Base-by-base conservation (phyloP, 2,113 vertebrate genomes). In the Takifugu flavidus region DNA sequence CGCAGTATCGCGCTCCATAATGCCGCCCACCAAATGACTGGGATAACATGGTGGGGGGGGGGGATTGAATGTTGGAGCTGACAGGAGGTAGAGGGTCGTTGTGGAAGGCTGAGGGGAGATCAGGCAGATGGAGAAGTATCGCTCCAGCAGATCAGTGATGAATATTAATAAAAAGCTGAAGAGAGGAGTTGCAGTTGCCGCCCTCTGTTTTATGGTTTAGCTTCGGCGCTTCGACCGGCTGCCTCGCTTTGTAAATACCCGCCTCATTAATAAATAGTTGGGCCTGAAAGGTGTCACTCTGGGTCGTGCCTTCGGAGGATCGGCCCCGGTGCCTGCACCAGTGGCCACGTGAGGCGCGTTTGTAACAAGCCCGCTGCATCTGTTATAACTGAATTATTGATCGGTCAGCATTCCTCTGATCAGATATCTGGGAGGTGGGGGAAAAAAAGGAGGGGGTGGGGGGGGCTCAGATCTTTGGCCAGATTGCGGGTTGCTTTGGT, bases 31-130 rank as follows among this genome's bases (percentile, higher is more conserved):
- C 67, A 59, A 63, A 77, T 62, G 68, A 60, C 77, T 46, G 44
- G 54, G 65, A 45, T 74, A 82, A 75, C 72, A 76, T 75, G 70
- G 20, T 20, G 20, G 20, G 20, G 60, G 70, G 60, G 70, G 69
- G 71, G 73, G 71, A 66, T 53, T 83, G 81, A 82, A 87, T 87
- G 86, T 83, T 85, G 80, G 79, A 81, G 77, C 29, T 45, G 73
- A 73, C 42, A 55, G 54, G 55, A 66, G 66, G 82, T 12, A 26
- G 58, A 62, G 4, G 49, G 53, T 50, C 62, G 53, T 13, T 45
- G 44, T 13, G 10, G 44, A 45, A 12, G 3, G 34, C 56, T 67
- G 72, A 62, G 44, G 64, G 65, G 66, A 67, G 66, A 62, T 54
- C 57, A 73, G 45, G 60, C 71, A 72, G 78, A 80, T 68, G 66